Conservation (phyloP, 2,113 vertebrate genomes). For the Carassius gibelio region DNA sequence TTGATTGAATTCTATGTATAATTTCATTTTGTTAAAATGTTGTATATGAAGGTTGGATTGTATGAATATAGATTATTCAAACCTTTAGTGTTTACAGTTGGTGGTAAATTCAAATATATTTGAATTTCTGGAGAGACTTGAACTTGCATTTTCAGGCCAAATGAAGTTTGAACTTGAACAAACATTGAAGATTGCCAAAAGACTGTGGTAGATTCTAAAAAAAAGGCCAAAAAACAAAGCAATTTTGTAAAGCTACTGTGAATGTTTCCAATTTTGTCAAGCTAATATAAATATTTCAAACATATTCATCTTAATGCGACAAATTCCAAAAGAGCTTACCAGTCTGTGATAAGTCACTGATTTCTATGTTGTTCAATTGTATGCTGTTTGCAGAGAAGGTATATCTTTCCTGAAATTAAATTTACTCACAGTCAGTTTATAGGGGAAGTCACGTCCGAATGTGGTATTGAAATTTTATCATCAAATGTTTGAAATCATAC, state of each 20-base stretch:
- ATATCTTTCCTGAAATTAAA: slow-evolving; percentile 63
- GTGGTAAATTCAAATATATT: slow-evolving; percentile 67
- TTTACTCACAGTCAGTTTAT: not conserved
- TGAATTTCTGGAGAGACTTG: slow-evolving; percentile 74
- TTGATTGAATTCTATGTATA: not conserved
- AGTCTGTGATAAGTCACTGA: slow-evolving; percentile 67
- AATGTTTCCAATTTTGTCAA: not conserved
- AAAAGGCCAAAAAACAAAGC: not conserved
- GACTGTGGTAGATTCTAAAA: slow-evolving; percentile 65
- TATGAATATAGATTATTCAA: not conserved
- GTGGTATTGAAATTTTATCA: not conserved
- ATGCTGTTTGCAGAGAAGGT: slow-evolving; percentile 64
- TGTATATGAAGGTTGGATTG: not conserved
- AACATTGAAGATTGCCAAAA: slow-evolving; percentile 79
- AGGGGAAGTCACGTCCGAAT: not conserved
- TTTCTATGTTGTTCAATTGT: slow-evolving; percentile 49
- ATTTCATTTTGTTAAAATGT: not conserved
- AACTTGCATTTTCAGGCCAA: slow-evolving; percentile 72
- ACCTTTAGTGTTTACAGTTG: slow-evolving; percentile 58
- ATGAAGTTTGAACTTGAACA: slow-evolving; percentile 67
- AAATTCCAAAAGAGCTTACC: slow-evolving; percentile 59
- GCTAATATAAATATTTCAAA: not conserved
- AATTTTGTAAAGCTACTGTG: not conserved
- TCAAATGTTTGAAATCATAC: not conserved
- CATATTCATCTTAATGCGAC: not conserved